Conservation (phyloP, 2,888 invertebrate species). For the Tachina fera region DNA sequence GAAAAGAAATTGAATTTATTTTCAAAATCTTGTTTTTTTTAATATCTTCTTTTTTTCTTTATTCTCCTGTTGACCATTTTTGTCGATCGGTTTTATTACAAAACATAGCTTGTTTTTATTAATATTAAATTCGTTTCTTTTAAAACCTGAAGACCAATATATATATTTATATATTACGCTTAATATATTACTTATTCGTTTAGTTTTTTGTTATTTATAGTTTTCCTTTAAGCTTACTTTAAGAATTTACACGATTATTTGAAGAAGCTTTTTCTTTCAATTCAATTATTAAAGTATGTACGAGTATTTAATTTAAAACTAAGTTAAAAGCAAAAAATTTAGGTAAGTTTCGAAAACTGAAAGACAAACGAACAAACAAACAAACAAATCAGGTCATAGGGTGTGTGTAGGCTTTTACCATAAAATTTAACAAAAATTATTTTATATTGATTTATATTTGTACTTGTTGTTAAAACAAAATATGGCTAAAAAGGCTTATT, state of each 20-base stretch:
- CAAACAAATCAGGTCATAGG: conserved; percentile 70
- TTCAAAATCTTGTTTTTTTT: conserved; percentile 42
- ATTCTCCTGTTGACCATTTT: conserved; percentile 62
- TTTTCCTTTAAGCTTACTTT: conserved; percentile 44
- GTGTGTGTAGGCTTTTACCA: conserved; percentile 60
- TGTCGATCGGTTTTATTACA: conserved; percentile 75
- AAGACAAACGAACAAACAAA: conserved; percentile 9
- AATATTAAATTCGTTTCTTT: conserved; percentile 81
- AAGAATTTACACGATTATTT: conserved; percentile 27
- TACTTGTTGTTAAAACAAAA: conserved; percentile 71
- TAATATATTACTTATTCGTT: conserved; percentile 55
- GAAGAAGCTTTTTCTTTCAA: conserved; percentile 52
- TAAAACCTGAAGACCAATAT: conserved; percentile 80
- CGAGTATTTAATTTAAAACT: conserved; percentile 47
- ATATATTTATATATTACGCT: conserved; percentile 40
- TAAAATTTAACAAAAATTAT: conserved; percentile 67
- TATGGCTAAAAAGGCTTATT: conserved; percentile 70
- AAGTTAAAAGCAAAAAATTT: conserved; percentile 64
- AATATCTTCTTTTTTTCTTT: conserved; percentile 31
- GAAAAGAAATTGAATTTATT: conserved; percentile 55
- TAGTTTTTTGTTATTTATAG: conserved; percentile 25
- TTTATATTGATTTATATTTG: conserved; percentile 69
- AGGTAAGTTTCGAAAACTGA: conserved; percentile 57
- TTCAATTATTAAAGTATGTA: conserved; percentile 38
- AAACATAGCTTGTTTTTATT: conserved; percentile 49